phyloP scores from a whole-genome alignment of 92 coral and sea anemone genomes.

The Heteractis magnifica region DNA sequence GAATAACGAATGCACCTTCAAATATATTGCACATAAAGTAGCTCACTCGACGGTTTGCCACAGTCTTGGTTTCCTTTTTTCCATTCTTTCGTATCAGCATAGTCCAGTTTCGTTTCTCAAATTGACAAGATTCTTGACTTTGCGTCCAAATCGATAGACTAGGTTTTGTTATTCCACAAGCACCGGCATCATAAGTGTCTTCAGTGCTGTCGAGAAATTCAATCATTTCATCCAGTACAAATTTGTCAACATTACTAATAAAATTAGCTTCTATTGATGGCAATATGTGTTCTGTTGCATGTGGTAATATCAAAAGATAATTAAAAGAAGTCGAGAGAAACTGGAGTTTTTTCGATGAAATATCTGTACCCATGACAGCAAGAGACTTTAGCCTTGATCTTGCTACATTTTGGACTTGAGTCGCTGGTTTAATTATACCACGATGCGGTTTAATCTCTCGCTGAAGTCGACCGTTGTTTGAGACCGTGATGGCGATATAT shows the following conservation, averaged over 20 bases:
- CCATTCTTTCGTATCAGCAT: slow-evolving; percentile 27
- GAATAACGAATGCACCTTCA: slow-evolving; percentile 46
- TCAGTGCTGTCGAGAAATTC: background rate
- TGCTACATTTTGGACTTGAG: background rate
- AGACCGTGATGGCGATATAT: background rate
- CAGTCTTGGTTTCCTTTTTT: background rate
- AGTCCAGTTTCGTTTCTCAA: slow-evolving; percentile 47
- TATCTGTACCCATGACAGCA: slow-evolving; percentile 15
- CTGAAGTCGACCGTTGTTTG: background rate
- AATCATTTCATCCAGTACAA: background rate
- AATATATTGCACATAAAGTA: slow-evolving; percentile 41
- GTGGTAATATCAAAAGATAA: slow-evolving; percentile 18
- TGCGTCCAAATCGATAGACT: background rate
- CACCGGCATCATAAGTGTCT: background rate
- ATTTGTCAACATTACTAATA: slow-evolving; percentile 2
- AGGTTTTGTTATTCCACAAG: background rate
- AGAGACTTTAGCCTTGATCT: background rate
- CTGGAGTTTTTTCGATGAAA: slow-evolving; percentile 4
- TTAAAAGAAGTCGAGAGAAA: background rate
- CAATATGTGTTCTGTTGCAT: background rate
- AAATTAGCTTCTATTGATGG: background rate
- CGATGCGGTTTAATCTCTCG: background rate
- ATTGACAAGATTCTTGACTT: slow-evolving; percentile 15
- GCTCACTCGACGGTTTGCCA: background rate
- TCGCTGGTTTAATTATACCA: background rate